Evolutionary conservation across 2,797 vertebrate genomes (phyloP).

Genomic region (Scolopax bukidnonensis): DNA sequence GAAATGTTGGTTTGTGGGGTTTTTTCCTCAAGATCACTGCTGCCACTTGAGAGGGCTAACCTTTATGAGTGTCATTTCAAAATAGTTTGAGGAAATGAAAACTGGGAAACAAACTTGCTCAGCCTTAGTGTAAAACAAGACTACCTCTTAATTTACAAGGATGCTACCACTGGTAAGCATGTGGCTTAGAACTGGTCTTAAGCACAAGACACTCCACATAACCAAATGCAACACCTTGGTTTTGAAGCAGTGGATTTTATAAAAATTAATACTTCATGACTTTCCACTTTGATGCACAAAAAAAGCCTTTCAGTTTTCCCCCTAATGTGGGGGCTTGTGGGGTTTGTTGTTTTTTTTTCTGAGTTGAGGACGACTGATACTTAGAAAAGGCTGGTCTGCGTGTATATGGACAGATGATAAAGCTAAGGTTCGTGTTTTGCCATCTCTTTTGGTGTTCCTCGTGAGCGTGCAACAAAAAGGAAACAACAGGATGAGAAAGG

Average conservation of each 20-base stretch:
- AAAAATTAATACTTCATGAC: neutral
- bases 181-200: constrained; percentile 37
- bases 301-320: neutral
- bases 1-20: neutral
- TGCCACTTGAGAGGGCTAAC: constrained; percentile 17
- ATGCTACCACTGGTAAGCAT: constrained; percentile 39
- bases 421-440: neutral
- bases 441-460: neutral
- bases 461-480: neutral
- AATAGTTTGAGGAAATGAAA: constrained; percentile 31
- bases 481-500: neutral
- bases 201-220: neutral
- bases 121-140: constrained; percentile 69
- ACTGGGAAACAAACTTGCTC: constrained; percentile 40
- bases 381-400: constrained; percentile 1
- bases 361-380: neutral
- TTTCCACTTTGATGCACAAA: neutral
- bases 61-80: neutral
- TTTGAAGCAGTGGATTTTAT: constrained; percentile 11
- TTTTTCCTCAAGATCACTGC: constrained; percentile 10
- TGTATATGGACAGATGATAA: neutral
- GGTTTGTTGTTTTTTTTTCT: neutral
- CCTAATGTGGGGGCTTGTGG: neutral
- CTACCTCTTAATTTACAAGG: constrained; percentile 65
- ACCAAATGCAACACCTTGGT: neutral